Percentiles rank a stretch among this genome's conserved stretches.
These are phyloP conservation scores for Hypotaenidia okinawae DNA, from an alignment of 2,797 vertebrate species.

Conservation along the genomic window DNA sequence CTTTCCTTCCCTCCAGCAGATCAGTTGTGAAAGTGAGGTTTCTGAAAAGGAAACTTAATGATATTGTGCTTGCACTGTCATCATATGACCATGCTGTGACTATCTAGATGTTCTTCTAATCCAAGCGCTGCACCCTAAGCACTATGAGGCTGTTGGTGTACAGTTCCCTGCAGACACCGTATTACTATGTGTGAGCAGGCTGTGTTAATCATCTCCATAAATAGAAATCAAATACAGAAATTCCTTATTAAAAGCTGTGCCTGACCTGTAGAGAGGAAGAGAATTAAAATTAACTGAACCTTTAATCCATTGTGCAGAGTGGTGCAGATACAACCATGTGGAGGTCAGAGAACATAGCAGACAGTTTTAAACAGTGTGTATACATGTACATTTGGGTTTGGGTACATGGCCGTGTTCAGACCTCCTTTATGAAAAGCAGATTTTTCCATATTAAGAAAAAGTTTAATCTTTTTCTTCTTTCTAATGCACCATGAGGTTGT, in stretches of 20 bases:
- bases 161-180: neutral
- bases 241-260: neutral
- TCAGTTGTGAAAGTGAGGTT: neutral
- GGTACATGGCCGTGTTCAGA: neutral
- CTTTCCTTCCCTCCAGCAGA: neutral
- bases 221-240: neutral
- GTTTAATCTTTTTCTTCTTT: neutral
- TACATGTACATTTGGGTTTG: neutral
- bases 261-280: neutral
- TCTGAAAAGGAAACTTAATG: neutral
- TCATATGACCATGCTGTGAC: accelerated
- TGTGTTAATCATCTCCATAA: neutral
- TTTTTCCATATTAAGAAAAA: neutral
- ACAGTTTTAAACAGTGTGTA: accelerated
- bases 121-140: neutral
- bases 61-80: neutral
- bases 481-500: neutral
- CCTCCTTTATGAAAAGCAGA: neutral
- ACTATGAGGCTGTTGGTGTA: accelerated
- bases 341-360: neutral
- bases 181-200: neutral
- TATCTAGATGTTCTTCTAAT: neutral
- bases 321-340: neutral
- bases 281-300: neutral
- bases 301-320: neutral